Evolutionary conservation across 2,888 invertebrate species (phyloP).

Genomic region (Trissoscelio sp.): DNA sequence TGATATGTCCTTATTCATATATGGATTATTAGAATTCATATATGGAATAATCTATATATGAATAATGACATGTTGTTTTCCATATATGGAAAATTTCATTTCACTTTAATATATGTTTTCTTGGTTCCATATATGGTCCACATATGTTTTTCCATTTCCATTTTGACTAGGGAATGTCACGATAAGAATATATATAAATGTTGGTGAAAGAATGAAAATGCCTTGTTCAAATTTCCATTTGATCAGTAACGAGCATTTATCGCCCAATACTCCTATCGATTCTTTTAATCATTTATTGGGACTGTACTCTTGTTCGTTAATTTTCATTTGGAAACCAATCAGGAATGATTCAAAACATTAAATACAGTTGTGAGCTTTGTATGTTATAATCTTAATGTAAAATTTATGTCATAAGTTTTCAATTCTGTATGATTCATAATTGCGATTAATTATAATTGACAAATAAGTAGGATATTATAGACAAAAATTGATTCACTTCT

Average conservation of each 20-base stretch:
- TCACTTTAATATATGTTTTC: no score
- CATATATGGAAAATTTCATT: no score
- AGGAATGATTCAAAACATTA: background rate
- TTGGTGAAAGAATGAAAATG: constrained; percentile 14
- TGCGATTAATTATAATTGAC: no score
- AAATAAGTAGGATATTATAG: no score
- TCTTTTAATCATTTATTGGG: background rate
- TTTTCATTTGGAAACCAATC: constrained; percentile 14
- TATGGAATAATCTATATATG: no score
- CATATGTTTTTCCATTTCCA: no score
- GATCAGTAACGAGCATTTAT: constrained; percentile 29
- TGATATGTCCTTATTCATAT: no score
- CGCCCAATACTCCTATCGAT: constrained; percentile 8
- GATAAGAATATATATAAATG: constrained; percentile 24
- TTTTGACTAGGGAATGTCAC: no score
- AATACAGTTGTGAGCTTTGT: background rate
- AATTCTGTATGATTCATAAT: background rate
- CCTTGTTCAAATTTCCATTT: constrained; percentile 37
- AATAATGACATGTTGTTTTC: no score
- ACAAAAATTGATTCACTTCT: no score
- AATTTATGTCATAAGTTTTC: background rate
- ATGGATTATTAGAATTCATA: no score
- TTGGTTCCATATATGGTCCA: no score
- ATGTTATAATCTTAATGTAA: constrained; percentile 1
- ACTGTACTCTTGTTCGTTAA: constrained; percentile 22